Percentiles rank a stretch among this genome's conserved stretches.
Evolutionary conservation across 2,888 invertebrate species (phyloP).

Genomic region (Ophonus ardosiacus): DNA sequence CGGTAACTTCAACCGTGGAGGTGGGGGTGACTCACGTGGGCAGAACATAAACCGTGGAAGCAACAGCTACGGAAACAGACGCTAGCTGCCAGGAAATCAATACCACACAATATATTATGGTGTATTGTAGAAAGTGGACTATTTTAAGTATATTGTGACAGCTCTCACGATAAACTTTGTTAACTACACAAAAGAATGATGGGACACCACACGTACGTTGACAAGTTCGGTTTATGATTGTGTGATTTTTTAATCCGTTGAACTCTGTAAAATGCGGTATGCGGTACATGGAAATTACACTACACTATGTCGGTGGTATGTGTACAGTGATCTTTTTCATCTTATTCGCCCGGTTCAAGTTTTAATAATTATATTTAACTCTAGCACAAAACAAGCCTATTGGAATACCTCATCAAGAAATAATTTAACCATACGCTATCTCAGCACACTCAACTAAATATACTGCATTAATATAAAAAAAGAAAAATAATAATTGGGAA

Average conservation of each 20-base stretch:
- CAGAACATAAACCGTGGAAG: slow-evolving; percentile 74
- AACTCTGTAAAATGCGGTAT: slow-evolving; percentile 57
- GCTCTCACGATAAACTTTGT: slow-evolving; percentile 59
- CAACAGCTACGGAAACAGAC: slow-evolving; percentile 73
- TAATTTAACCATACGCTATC: too few relatives aligned
- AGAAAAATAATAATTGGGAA: too few relatives aligned
- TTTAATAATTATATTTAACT: too few relatives aligned
- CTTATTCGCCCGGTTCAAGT: too few relatives aligned
- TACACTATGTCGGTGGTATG: slow-evolving; percentile 21
- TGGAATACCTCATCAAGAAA: too few relatives aligned
- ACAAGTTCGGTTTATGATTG: slow-evolving; percentile 49
- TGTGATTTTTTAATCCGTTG: slow-evolving; percentile 54
- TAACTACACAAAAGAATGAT: slow-evolving; percentile 54
- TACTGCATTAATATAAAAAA: too few relatives aligned
- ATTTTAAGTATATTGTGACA: slow-evolving; percentile 59
- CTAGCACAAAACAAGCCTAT: too few relatives aligned
- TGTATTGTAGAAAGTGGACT: slow-evolving; percentile 60
- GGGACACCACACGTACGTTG: slow-evolving; percentile 47
- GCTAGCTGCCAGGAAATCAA: slow-evolving; percentile 67
- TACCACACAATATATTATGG: slow-evolving; percentile 55
- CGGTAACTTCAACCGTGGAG: slow-evolving; percentile 65
- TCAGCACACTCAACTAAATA: too few relatives aligned
- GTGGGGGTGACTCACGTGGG: slow-evolving; percentile 70
- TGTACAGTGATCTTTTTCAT: slow-evolving; percentile 53
- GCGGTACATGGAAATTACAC: slow-evolving; percentile 50